Evolutionary conservation across 2,797 vertebrate genomes (phyloP).

Genomic region (Notoglanidium macrostoma): DNA sequence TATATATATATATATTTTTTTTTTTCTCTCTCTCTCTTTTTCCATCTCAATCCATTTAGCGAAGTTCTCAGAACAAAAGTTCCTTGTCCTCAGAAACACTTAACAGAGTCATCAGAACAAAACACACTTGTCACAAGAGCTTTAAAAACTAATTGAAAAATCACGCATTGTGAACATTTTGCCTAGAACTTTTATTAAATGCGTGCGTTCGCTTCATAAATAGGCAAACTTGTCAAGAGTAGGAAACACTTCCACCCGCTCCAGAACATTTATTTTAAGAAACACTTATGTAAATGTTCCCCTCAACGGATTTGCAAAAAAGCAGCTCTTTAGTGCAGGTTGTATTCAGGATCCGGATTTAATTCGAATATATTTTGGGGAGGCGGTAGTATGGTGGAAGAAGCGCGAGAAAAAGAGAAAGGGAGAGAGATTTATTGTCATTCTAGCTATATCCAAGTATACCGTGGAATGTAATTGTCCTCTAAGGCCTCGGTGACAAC

Average conservation of each 20-base stretch:
- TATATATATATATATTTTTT: not conserved
- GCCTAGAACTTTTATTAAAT: constrained; percentile 10
- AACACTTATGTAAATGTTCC: constrained; percentile 19
- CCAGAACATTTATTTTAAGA: constrained; percentile 13
- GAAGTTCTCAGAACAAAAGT: constrained; percentile 4
- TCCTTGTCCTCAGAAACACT: not conserved
- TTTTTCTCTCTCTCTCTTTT: not conserved
- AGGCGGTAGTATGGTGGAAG: not conserved
- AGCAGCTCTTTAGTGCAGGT: not conserved
- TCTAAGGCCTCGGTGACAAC: not conserved
- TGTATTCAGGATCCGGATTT: not conserved
- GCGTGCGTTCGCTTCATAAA: not conserved
- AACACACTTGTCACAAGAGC: not conserved
- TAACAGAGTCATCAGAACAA: not conserved
- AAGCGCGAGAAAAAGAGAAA: not conserved
- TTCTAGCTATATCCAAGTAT: not conserved
- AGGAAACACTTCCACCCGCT: not conserved
- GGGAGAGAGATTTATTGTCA: not conserved
- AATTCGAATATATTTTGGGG: not conserved
- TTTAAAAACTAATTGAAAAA: constrained; percentile 16
- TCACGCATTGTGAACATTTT: not conserved
- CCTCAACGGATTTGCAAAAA: not conserved
- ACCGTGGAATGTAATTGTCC: not conserved
- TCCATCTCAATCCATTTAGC: not conserved
- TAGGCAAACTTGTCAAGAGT: constrained; percentile 8